Evolutionary conservation across 2,797 vertebrate species (phyloP).

Genomic region (Cossypha dichroa): DNA sequence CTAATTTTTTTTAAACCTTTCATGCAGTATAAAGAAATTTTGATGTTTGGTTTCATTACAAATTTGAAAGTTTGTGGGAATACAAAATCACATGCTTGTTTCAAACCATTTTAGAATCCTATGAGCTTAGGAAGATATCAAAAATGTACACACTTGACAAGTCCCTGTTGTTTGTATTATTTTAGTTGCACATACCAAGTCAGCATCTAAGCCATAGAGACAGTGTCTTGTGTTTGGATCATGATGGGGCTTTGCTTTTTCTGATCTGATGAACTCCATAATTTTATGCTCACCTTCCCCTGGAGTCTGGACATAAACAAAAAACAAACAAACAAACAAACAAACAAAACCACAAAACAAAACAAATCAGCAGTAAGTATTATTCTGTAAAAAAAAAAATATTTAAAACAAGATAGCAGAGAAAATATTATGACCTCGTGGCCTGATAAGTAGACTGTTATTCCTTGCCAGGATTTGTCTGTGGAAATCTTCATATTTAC

Average conservation of each 20-base stretch:
- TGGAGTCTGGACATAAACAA: slow-evolving; percentile 82
- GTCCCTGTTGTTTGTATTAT: neutral
- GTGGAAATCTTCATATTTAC: slow-evolving; percentile 95
- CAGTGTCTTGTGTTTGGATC: slow-evolving; percentile 96
- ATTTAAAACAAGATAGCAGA: neutral
- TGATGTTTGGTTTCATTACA: neutral
- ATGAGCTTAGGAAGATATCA: neutral
- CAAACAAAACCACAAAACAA: neutral
- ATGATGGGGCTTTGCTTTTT: slow-evolving; percentile 86
- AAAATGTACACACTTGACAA: neutral
- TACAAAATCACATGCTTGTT: neutral
- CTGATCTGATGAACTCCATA: slow-evolving; percentile 98
- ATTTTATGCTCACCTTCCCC: slow-evolving; percentile 99
- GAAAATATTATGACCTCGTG: slow-evolving; percentile 87
- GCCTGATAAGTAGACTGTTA: slow-evolving; percentile 93
- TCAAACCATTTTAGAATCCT: neutral
- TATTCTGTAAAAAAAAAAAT: neutral
- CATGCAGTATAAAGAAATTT: neutral
- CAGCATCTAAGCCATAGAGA: slow-evolving; percentile 98
- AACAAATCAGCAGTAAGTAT: neutral
- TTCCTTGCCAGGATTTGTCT: slow-evolving; percentile 92
- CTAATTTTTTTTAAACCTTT: neutral
- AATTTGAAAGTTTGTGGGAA: neutral
- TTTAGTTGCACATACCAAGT: slow-evolving; percentile 86
- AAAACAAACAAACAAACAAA: neutral